These are phyloP conservation scores for Diplosoma virens DNA, from an alignment of 23 tunicate genomes.

Conservation along the genomic window DNA sequence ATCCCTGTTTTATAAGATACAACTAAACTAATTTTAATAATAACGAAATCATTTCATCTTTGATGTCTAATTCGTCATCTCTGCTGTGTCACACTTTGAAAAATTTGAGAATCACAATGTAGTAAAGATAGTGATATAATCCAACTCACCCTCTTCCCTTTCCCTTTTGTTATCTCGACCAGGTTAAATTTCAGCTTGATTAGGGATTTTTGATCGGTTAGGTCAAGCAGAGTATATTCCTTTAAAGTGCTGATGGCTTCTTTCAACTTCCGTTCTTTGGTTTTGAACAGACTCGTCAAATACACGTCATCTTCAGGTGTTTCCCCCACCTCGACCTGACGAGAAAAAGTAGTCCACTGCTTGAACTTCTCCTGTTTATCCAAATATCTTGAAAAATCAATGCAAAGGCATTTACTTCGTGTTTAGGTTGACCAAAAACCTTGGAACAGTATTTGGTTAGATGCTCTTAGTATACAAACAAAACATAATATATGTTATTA, in stretches of 20 bases:
- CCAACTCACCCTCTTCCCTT: background rate
- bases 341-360: conserved; percentile 6
- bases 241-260: background rate
- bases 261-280: background rate
- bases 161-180: background rate
- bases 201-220: background rate
- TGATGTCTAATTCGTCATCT: no score
- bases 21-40: no score
- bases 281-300: background rate
- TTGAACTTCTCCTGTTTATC: background rate
- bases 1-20: no score
- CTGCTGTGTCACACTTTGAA: no score
- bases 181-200: background rate
- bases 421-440: no score
- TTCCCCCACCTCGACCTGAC: conserved; percentile 6
- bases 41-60: no score
- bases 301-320: conserved; percentile 6
- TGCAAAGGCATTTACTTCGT: no score
- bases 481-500: no score
- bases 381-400: background rate
- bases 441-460: no score
- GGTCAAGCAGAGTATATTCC: background rate
- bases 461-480: no score
- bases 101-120: no score
- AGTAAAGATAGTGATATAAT: no score